Percentiles rank a stretch among this genome's conserved stretches.
Evolutionary conservation across 2,113 vertebrate genomes (phyloP).

Genomic region (Ctenodactylus gundi): DNA sequence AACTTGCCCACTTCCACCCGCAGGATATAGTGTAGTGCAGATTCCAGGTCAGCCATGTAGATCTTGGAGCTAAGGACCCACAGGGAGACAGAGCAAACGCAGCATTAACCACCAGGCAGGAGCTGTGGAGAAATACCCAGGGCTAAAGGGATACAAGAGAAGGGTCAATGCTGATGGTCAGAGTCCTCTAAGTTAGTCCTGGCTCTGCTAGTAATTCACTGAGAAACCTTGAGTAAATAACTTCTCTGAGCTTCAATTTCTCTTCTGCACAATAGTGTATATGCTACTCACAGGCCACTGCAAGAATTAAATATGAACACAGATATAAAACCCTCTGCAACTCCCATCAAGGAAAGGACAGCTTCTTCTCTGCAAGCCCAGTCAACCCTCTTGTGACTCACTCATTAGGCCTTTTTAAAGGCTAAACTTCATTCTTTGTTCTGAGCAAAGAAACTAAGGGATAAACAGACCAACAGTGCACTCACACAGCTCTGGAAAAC

Average conservation of each 20-base stretch:
- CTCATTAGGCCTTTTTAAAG: background rate
- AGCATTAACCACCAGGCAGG: fast-evolving
- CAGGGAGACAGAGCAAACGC: background rate
- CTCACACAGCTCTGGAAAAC: background rate
- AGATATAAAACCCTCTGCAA: background rate
- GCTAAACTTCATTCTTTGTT: background rate
- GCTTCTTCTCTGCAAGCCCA: background rate
- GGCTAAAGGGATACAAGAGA: background rate
- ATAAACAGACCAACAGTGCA: background rate
- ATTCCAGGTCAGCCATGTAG: slow-evolving; percentile 96
- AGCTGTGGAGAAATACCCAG: fast-evolving
- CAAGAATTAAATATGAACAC: background rate
- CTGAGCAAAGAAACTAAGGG: background rate
- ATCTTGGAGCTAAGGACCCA: slow-evolving; percentile 85
- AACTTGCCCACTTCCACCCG: slow-evolving; percentile 88
- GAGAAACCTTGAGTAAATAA: background rate
- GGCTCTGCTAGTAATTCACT: background rate
- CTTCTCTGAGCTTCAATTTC: background rate
- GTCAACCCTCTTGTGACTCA: background rate
- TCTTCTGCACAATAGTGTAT: background rate
- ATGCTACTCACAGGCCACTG: background rate
- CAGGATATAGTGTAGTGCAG: slow-evolving; percentile 90
- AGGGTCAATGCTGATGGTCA: background rate
- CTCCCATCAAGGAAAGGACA: background rate
- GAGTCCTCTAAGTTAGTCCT: background rate